A percentile compares a stretch with the other conserved stretches of the same genome.
These are phyloP conservation scores for Colossoma macropomum DNA, from an alignment of 2,113 vertebrate species.

Conservation along the genomic window DNA sequence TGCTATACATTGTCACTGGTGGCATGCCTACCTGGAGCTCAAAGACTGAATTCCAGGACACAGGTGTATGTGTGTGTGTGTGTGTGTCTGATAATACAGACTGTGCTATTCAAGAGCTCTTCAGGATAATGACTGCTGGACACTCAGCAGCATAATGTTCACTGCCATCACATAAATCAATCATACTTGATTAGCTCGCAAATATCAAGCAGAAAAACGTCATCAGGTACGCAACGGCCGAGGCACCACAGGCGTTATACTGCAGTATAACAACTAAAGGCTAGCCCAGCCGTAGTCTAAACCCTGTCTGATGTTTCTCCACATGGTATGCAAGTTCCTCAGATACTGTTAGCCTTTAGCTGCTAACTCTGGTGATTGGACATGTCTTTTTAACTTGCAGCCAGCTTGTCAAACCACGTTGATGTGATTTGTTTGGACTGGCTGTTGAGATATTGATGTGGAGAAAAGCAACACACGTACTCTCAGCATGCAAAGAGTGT, in stretches of 20 bases:
- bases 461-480: not conserved
- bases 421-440: constrained; percentile 2
- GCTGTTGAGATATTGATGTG: not conserved
- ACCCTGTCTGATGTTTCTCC: not conserved
- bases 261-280: not conserved
- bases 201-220: not conserved
- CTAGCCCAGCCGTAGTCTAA: not conserved
- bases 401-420: not conserved
- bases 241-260: not conserved
- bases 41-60: not conserved
- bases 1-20: not conserved
- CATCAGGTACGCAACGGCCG: not conserved
- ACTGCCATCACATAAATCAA: not conserved
- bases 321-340: not conserved
- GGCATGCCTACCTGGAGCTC: not conserved
- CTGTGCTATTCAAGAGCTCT: not conserved
- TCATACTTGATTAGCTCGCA: not conserved
- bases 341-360: not conserved
- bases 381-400: not conserved
- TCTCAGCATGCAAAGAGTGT: not conserved
- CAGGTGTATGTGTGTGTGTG: not conserved
- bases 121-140: not conserved
- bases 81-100: not conserved
- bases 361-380: not conserved
- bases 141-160: not conserved